phyloP scores from a whole-genome alignment of 2,797 vertebrate species.

The Phaenicophaeus curvirostris region DNA sequence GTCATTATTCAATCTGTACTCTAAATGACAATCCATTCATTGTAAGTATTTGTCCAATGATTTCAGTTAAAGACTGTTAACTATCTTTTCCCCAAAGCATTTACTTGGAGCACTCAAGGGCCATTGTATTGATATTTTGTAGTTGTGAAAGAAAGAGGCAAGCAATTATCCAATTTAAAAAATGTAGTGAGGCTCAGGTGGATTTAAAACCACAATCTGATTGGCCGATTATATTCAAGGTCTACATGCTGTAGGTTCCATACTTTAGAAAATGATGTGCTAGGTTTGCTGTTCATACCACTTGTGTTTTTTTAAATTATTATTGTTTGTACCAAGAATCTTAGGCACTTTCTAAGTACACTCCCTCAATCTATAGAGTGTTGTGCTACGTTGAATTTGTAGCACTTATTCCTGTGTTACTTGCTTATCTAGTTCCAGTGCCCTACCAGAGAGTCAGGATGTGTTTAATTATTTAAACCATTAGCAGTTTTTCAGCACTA shows the following conservation, averaged over 20 bases:
- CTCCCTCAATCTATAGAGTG: not conserved
- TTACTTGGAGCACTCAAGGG: not conserved
- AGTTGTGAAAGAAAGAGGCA: not conserved
- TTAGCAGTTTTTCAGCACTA: not conserved
- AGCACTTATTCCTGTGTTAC: not conserved
- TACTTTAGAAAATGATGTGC: not conserved
- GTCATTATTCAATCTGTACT: not conserved
- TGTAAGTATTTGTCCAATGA: not conserved
- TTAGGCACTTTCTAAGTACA: not conserved
- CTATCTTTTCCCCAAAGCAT: not conserved
- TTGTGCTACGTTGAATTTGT: not conserved
- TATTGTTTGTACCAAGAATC: not conserved
- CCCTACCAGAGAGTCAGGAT: not conserved
- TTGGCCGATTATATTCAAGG: not conserved
- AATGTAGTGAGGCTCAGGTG: not conserved
- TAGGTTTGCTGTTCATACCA: not conserved
- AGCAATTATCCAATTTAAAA: not conserved
- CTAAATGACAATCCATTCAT: not conserved
- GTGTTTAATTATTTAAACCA: not conserved
- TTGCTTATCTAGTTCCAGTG: not conserved
- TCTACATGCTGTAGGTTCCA: not conserved
- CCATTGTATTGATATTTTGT: not conserved
- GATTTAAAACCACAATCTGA: not conserved
- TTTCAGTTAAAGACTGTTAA: not conserved
- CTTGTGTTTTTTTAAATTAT: not conserved